phyloP scores from a whole-genome alignment of 2,113 vertebrate species.

The Solea senegalensis region DNA sequence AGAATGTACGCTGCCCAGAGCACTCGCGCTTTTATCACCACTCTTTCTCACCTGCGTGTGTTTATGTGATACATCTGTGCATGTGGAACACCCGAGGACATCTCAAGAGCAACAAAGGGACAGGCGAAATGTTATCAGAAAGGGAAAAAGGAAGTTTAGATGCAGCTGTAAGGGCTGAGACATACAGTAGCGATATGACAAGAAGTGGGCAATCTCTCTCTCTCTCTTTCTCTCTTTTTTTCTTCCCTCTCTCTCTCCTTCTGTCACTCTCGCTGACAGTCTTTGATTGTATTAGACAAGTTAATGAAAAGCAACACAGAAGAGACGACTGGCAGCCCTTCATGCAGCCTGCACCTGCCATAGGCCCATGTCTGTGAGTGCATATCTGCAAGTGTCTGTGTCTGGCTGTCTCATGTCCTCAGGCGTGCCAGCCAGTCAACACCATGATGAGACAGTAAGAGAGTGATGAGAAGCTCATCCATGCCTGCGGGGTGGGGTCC shows the following conservation, averaged over 20 bases:
- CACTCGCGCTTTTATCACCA: constrained; percentile 18
- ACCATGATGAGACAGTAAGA: constrained; percentile 65
- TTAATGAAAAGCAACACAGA: constrained; percentile 75
- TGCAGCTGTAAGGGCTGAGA: constrained; percentile 34
- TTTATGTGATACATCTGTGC: constrained; percentile 8
- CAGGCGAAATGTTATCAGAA: constrained; percentile 52
- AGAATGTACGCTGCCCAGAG: constrained; percentile 55
- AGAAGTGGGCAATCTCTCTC: constrained; percentile 18
- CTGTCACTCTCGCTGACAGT: constrained; percentile 69
- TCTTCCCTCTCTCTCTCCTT: constrained; percentile 45
- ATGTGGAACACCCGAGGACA: constrained; percentile 11
- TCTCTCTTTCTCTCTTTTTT: constrained; percentile 33
- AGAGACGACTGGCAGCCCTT: constrained; percentile 53
- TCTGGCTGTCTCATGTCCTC: constrained; percentile 57
- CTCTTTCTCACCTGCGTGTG: constrained; percentile 21
- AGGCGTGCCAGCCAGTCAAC: constrained; percentile 57
- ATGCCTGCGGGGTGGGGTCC: constrained; percentile 51
- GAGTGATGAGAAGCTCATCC: constrained; percentile 71
- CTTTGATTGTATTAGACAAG: constrained; percentile 76
- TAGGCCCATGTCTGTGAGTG: constrained; percentile 38
- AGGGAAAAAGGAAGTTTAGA: constrained; percentile 58
- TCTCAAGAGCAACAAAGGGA: constrained; percentile 42
- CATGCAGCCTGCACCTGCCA: constrained; percentile 67
- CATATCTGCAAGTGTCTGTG: constrained; percentile 63
- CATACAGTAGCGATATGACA: constrained; percentile 34